These are phyloP conservation scores for Zosterops pallidus DNA, from an alignment of 2,113 vertebrate species.

Conservation along the genomic window DNA sequence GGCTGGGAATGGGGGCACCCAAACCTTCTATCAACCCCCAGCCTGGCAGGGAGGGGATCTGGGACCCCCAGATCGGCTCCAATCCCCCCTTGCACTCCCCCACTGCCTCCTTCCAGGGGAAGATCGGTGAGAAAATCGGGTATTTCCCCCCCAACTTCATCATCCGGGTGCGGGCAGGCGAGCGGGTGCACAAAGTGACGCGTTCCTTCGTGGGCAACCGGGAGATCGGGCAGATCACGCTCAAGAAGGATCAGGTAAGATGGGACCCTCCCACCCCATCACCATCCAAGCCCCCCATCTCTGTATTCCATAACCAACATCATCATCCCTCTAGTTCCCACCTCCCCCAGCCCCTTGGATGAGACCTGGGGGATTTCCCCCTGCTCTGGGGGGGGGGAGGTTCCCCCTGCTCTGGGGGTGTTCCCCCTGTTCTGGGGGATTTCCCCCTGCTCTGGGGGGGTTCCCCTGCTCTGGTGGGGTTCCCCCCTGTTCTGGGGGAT, in stretches of 20 bases:
- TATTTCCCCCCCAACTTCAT: constrained; percentile 95
- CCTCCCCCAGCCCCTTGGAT: neutral
- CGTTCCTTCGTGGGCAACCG: constrained; percentile 94
- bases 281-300: fast-evolving
- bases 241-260: constrained; percentile 94
- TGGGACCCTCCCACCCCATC: fast-evolving
- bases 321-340: fast-evolving
- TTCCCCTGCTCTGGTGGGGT: too few relatives aligned
- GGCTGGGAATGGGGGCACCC: neutral
- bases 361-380: too few relatives aligned
- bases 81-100: neutral
- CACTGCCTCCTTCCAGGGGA: constrained; percentile 76
- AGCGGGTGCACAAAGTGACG: constrained; percentile 87
- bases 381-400: too few relatives aligned
- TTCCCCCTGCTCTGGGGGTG: too few relatives aligned
- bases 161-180: constrained; percentile 89
- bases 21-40: too few relatives aligned
- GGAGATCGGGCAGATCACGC: constrained; percentile 94
- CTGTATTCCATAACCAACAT: neutral
- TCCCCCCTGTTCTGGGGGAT: too few relatives aligned
- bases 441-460: too few relatives aligned
- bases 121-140: constrained; percentile 90
- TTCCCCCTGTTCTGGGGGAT: too few relatives aligned
- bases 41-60: fast-evolving
- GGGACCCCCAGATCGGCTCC: neutral